Conservation (phyloP, 2,113 vertebrate species). For the Labrus mixtus region DNA sequence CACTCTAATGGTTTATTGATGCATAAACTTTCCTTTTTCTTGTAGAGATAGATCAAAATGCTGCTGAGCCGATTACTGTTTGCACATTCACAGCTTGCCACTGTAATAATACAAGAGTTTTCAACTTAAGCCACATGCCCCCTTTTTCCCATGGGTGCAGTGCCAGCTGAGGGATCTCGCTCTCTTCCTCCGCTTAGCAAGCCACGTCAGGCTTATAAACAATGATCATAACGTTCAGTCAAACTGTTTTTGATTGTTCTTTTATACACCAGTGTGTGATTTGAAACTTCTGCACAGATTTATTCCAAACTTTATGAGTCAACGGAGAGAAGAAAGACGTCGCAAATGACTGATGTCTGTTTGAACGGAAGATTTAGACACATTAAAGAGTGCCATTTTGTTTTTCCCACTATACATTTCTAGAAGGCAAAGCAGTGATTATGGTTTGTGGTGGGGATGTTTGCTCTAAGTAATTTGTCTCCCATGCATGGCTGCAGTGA, state of each 20-base stretch:
- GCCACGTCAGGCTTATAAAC: constrained; percentile 3
- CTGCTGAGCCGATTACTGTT: constrained; percentile 70
- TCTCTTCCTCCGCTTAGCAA: constrained; percentile 38
- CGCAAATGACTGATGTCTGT: constrained; percentile 50
- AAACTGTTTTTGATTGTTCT: not conserved
- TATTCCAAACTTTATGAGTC: constrained; percentile 40
- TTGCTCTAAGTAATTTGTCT: constrained; percentile 70
- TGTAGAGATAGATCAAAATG: constrained; percentile 59
- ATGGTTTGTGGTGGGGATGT: constrained; percentile 71
- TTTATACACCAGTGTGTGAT: constrained; percentile 11
- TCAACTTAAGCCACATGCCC: constrained; percentile 57
- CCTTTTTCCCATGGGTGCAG: constrained; percentile 72
- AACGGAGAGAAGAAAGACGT: not conserved
- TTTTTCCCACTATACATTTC: constrained; percentile 71
- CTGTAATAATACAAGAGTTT: constrained; percentile 69
- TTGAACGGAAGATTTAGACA: constrained; percentile 59
- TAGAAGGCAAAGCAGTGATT: constrained; percentile 69
- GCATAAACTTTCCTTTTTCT: constrained; percentile 39
- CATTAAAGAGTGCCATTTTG: constrained; percentile 51
- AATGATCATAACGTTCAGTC: constrained; percentile 8
- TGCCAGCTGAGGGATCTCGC: constrained; percentile 46
- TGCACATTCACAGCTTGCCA: constrained; percentile 60
- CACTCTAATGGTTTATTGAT: constrained; percentile 59
- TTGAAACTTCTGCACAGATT: constrained; percentile 41
- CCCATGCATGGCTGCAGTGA: constrained; percentile 51